These are phyloP conservation scores for Drosophila orosa DNA, from an alignment of 1,140 invertebrate genomes.

Conservation along the genomic window DNA sequence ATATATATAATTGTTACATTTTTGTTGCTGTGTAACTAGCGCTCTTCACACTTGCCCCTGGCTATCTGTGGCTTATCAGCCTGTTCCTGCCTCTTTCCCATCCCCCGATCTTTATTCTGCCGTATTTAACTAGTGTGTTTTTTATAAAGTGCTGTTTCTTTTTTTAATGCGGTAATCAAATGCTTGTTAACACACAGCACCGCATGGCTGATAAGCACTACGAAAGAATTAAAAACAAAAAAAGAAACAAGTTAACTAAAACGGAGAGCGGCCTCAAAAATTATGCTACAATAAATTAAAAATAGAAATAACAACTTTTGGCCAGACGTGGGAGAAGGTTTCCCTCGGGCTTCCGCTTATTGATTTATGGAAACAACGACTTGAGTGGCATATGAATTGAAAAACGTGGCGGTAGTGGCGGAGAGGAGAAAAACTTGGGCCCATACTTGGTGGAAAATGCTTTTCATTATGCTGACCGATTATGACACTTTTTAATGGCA, in stretches of 20 bases:
- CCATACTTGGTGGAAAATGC: slow-evolving; percentile 25
- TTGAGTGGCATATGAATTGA: slow-evolving; percentile 25
- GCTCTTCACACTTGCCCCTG: slow-evolving; percentile 43
- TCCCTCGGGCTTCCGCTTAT: slow-evolving; percentile 62
- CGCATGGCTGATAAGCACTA: slow-evolving; percentile 64
- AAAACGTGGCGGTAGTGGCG: background rate
- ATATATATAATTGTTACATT: background rate
- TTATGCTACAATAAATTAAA: slow-evolving; percentile 72
- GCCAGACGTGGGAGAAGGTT: background rate
- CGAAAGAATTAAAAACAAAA: slow-evolving; percentile 39
- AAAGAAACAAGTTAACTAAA: background rate
- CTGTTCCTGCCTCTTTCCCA: slow-evolving; percentile 10
- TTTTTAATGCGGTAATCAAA: slow-evolving; percentile 79
- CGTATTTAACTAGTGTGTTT: slow-evolving; percentile 61
- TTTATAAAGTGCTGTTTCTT: slow-evolving; percentile 37
- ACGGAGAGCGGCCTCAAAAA: slow-evolving; percentile 27
- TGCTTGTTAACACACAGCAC: slow-evolving; percentile 72
- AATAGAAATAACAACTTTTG: slow-evolving; percentile 5
- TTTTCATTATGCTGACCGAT: slow-evolving; percentile 80
- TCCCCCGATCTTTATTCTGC: slow-evolving; percentile 15
- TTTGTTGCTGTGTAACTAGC: slow-evolving; percentile 10
- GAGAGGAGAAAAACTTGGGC: background rate
- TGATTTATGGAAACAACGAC: slow-evolving; percentile 65
- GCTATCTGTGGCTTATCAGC: slow-evolving; percentile 54
- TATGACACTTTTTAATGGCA: slow-evolving; percentile 80